Percentiles rank a stretch among this genome's conserved stretches.
Evolutionary conservation across 2,888 invertebrate species (phyloP).

Genomic region (Ophion ventricosus): DNA sequence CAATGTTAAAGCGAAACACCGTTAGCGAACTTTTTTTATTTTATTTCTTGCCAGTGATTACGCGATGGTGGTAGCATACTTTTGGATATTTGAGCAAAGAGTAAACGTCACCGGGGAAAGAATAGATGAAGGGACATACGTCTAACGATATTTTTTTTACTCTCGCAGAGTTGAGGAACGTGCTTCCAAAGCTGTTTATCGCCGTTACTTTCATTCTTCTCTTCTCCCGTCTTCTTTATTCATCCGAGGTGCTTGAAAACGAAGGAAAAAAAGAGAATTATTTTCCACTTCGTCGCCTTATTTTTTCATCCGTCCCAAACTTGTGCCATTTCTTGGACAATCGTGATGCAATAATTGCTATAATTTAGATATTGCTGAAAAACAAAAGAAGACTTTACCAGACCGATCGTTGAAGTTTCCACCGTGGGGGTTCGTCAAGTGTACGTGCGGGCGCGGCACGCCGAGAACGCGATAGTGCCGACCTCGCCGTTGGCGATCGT

Average conservation of each 20-base stretch:
- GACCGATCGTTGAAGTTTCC: constrained; percentile 75
- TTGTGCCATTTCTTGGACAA: constrained; percentile 21
- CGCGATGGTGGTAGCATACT: background rate
- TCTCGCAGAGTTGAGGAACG: background rate
- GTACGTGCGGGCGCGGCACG: constrained; percentile 32
- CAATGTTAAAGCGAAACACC: background rate
- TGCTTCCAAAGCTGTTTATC: background rate
- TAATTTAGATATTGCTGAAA: background rate
- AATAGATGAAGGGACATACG: background rate
- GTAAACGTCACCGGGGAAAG: background rate
- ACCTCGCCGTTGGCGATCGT: constrained; percentile 71
- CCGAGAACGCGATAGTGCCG: constrained; percentile 56
- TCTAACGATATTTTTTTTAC: background rate
- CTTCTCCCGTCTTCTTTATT: background rate
- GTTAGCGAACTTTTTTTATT: background rate
- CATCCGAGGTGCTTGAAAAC: background rate
- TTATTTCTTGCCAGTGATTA: background rate
- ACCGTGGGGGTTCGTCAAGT: constrained; percentile 44
- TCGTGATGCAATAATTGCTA: constrained; percentile 1
- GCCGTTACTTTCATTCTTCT: background rate
- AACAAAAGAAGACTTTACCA: constrained; percentile 49
- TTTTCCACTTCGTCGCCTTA: background rate
- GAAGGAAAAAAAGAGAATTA: too few species aligned
- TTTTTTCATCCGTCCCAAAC: constrained; percentile 6
- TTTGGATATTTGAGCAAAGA: background rate